Base-by-base conservation (phyloP, 2,888 invertebrate genomes). In the Carpatolechia fugitivella region DNA sequence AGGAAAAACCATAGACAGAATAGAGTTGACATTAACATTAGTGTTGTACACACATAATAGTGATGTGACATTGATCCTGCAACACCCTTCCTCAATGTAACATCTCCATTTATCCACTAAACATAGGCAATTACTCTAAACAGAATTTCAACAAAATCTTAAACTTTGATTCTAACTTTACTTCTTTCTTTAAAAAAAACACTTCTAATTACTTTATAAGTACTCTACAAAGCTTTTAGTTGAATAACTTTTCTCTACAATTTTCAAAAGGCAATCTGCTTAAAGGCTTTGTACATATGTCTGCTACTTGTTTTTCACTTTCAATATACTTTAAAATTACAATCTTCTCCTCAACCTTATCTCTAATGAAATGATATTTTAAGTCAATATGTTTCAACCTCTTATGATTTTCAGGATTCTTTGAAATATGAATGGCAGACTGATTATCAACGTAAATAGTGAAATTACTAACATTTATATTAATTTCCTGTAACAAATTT, bases 301-400 rank as follows among this genome's bases (percentile, higher is more conserved):
- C 56, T 13, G 52, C 52, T 2, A 36, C 11, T 24, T 56, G 52
- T 4, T 31, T 14, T 4, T 52, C 13, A 30, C 31, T 52, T 3
- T 29, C n/a, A 38, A 52, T 31, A 36, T 56, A 56, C 6, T 56
- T 38, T n/a, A 56, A 36, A 38, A 10, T 16, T 20, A 56, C 20
- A 41, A 38, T 24, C 1, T 52, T 47, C 4, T 46, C 8, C 7
- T 29, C 6, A 14, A 54, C 51, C 18, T 52, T 52, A 13, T 55
- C 48, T 41, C 44, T 52, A 10, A 57, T 29, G 44, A 52, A 57
- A 36, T 57, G 57, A 38, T 52, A 55, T 11, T 49, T 52, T 7
- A 55, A 10, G 18, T 57, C 57, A 16, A 57, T 31, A 36, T 57
- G 57, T 52, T 57, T 57, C 1, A 44, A 24, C 6, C 54, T 18